Base-by-base conservation (phyloP, 2,888 invertebrate genomes). In the Ctenicera cuprea region DNA sequence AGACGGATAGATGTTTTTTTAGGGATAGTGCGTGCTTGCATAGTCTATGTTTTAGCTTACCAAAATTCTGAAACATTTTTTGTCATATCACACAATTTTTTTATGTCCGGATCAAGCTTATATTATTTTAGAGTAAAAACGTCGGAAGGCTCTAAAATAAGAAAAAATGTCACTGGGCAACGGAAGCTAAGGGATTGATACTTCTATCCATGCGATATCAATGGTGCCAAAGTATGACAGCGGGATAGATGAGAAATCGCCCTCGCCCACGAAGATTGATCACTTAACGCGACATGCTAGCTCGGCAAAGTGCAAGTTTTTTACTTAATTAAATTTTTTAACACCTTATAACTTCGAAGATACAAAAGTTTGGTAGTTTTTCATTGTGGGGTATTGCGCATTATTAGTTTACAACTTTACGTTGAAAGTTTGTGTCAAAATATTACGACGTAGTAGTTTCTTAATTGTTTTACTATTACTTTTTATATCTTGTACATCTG, bases 251-350 rank as follows among this genome's bases (percentile, higher is more conserved):
- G 41, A 38, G 67, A 67, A 67, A 59, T 59, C 38, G 38, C 54
- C 67, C 54, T 45, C 41, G 5, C 43, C 67, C 52, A 43, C 22
- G 67, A 67, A 57, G 67, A 67, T 67, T 67, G 67, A 67, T 67
- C 67, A 33, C 57, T 59, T 67, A 45, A 59, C 57, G 67, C 43
- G 45, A 67, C 59, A 67, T 59, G 67, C 57, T 57, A 41, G 66
- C 57, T 57, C 33, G 14, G 33, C 57, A 30, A 59, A 67, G 52
- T 30, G 52, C 22, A 61, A 65, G 57, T 57, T 59, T 67, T 67
- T 57, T 67, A 16, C 52, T 43, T 67, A 57, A 57, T 67, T 67
- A 57, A 67, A 59, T 57, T 59, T 59, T 67, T 59, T 67, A 57
- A 43, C 67, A 67, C 59, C 43, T 67, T 43, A 41, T 18, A 67